Base-by-base conservation (phyloP, 2,113 vertebrate genomes). In the Dunckerocampus dactyliophorus region DNA sequence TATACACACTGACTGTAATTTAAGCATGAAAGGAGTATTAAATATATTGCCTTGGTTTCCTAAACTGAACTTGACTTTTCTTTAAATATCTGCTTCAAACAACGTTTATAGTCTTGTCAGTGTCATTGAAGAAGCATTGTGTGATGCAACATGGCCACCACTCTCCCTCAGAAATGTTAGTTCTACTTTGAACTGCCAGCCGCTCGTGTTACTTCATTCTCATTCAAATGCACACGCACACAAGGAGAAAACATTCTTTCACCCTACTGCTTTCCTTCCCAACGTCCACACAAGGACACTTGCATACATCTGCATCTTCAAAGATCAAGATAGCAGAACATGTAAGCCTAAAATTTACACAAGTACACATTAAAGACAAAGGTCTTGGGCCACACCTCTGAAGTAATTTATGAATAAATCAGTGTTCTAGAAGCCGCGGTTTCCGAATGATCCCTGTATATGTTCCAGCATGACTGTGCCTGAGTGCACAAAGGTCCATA, bases 211-310 rank as follows among this genome's bases (percentile, higher is more conserved):
- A 79, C 86, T 85, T 87, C 84, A 87, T 86, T 85, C 84, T 88
- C 84, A 88, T 89, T 89, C 82, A 85, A 76, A 89, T 87, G 83
- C 83, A 79, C 56, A 12, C 72, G 81, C 87, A 83, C 84, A 83
- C 79, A 65, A 8, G 58, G 72, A 81, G 84, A 82, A 89, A 88
- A 86, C 77, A 49, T 79, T 76, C 71, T 57, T 79, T 77, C 11
- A 57, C 63, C 59, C 19, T 70, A 69, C 76, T 80, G 80, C 74
- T 85, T 60, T 12, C 68, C 83, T 83, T 84, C 80, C 60, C 85
- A 80, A 79, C 84, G 58, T 80, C 78, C 70, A 81, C 76, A 80
- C 73, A 83, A 77, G 71, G 71, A 74, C 39, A 1, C 55, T 53
- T 65, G 14, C 63, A 61, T 59, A 47, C 59, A 61, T 48, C 51